phyloP scores from a whole-genome alignment of 2,888 invertebrate species.

The Aspidapion aeneum region DNA sequence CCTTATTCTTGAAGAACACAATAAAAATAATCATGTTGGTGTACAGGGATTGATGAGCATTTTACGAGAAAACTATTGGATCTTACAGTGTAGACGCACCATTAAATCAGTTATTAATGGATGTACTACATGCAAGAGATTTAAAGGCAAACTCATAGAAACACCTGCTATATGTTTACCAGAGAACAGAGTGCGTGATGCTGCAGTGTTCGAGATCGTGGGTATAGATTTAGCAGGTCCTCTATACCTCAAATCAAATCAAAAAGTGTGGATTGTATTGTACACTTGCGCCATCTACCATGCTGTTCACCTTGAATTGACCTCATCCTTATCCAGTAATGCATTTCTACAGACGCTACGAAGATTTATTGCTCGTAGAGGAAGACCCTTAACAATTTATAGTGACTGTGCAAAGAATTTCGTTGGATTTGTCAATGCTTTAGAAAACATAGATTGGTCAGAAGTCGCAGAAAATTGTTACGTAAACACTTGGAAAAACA shows the following conservation, averaged over 20 bases:
- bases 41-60: not conserved
- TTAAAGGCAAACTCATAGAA: constrained; percentile 1
- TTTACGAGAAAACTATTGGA: not conserved
- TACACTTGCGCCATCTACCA: constrained; percentile 18
- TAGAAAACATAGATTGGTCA: constrained; percentile 7
- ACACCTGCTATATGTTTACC: constrained; percentile 5
- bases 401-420: constrained; percentile 21
- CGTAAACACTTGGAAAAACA: constrained; percentile 36
- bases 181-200: constrained; percentile 24
- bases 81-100: not conserved
- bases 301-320: constrained; percentile 17
- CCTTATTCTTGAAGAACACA: not conserved
- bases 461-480: constrained; percentile 20
- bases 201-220: constrained; percentile 15
- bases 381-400: constrained; percentile 12
- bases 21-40: not conserved
- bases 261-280: constrained; percentile 14
- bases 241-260: no score
- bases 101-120: constrained; percentile 5
- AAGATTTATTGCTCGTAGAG: constrained; percentile 13
- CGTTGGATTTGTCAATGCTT: constrained; percentile 14
- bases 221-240: no score
- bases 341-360: constrained; percentile 27
- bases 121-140: constrained; percentile 6
- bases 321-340: constrained; percentile 30